Conservation (phyloP, 2,888 invertebrate species). For the Pocota personata region DNA sequence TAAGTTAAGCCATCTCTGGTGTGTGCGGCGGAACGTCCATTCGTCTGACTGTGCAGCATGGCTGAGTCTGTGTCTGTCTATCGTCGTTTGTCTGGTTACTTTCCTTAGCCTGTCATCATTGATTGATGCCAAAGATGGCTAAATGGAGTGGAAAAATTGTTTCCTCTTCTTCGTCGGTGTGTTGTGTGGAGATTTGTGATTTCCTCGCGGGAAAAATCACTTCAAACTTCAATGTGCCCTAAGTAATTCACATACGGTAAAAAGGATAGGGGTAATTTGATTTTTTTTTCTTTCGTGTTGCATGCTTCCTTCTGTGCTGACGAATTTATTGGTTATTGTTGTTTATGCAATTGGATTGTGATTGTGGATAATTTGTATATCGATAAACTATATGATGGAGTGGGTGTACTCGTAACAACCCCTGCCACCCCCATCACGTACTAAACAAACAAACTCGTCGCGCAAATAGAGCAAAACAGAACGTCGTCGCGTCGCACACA, state of each 20-base stretch:
- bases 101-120: conserved; percentile 68
- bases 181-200: conserved; percentile 34
- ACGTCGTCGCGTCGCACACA: conserved; percentile 5
- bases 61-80: conserved; percentile 26
- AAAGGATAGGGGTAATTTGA: not conserved
- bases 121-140: conserved; percentile 71
- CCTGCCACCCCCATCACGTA: not conserved
- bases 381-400: not conserved
- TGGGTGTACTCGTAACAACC: not conserved
- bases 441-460: not conserved
- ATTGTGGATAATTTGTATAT: conserved; percentile 38
- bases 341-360: conserved; percentile 25
- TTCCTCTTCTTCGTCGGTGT: conserved; percentile 27
- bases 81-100: conserved; percentile 66
- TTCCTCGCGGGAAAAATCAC: conserved; percentile 32
- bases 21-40: not conserved
- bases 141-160: conserved; percentile 70
- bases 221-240: conserved; percentile 8
- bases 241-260: not conserved
- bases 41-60: not conserved
- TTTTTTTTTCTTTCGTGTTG: not conserved
- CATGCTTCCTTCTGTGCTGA: not conserved
- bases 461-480: not conserved
- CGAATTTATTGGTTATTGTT: conserved; percentile 13
- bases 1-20: not conserved